Evolutionary conservation across 2,113 vertebrate genomes (phyloP).

Genomic region (Elephantulus edwardii): DNA sequence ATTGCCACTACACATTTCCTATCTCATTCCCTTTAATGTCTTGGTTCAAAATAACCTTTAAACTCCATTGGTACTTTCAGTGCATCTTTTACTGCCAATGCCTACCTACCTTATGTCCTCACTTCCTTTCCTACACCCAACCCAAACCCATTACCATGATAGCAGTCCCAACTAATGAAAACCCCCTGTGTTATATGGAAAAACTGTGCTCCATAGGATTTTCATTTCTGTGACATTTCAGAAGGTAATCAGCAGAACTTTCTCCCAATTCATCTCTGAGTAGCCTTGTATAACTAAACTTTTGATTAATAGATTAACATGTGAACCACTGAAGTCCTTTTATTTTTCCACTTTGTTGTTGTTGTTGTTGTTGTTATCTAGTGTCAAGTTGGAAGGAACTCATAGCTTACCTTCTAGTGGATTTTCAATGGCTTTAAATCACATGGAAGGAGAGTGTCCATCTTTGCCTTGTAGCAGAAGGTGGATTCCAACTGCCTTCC

Average conservation of each 20-base stretch:
- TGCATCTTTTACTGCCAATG: neutral
- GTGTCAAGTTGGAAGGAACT: too few species aligned
- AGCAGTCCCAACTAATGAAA: neutral
- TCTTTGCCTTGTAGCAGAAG: too few species aligned
- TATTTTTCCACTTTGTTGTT: too few species aligned
- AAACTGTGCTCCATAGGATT: neutral
- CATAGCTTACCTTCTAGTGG: too few species aligned
- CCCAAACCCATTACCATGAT: neutral
- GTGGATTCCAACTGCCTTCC: too few species aligned
- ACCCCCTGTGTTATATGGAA: neutral
- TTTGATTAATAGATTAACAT: neutral
- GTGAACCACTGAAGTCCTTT: neutral
- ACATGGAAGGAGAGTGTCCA: too few species aligned
- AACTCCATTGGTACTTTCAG: neutral
- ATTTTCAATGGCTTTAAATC: too few species aligned
- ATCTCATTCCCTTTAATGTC: neutral
- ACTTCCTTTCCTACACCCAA: neutral
- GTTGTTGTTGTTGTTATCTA: too few species aligned
- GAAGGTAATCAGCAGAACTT: neutral
- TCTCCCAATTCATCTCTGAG: neutral
- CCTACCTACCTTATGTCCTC: neutral
- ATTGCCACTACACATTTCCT: neutral
- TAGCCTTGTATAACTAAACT: neutral
- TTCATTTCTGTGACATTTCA: neutral
- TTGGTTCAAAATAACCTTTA: conserved; percentile 4